A percentile compares a stretch with the other conserved stretches of the same genome.
These are phyloP conservation scores for Cerastis leucographa DNA, from an alignment of 2,888 invertebrate species.

Conservation along the genomic window DNA sequence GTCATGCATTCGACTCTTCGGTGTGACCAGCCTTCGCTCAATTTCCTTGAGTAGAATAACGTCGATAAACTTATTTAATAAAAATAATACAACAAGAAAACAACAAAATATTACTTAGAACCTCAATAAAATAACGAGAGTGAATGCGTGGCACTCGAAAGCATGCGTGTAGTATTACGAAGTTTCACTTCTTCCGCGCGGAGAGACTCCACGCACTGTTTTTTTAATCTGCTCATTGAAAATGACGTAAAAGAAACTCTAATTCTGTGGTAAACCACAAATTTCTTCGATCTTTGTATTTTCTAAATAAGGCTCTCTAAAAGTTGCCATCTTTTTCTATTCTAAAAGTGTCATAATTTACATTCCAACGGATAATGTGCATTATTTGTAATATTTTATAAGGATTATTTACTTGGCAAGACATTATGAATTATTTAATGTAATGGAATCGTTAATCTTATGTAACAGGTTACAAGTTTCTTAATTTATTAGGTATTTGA, in stretches of 20 bases:
- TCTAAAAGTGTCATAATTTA: slow-evolving; percentile 34
- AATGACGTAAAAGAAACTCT: background rate
- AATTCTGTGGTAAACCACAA: background rate
- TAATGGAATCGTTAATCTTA: slow-evolving; percentile 28
- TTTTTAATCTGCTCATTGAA: background rate
- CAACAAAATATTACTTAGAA: too few relatives aligned
- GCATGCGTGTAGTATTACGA: too few relatives aligned
- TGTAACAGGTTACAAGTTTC: slow-evolving; percentile 11
- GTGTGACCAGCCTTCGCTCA: too few relatives aligned
- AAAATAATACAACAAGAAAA: too few relatives aligned
- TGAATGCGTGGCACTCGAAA: too few relatives aligned
- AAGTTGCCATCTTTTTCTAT: slow-evolving; percentile 28
- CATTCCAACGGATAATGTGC: slow-evolving; percentile 41
- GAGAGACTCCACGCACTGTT: too few relatives aligned
- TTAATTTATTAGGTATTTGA: slow-evolving; percentile 23
- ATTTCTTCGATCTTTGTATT: background rate
- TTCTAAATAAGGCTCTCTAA: slow-evolving; percentile 41
- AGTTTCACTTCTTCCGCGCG: too few relatives aligned
- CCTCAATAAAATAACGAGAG: too few relatives aligned
- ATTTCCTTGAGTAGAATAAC: too few relatives aligned
- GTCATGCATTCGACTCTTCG: too few relatives aligned
- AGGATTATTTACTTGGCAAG: slow-evolving; percentile 27
- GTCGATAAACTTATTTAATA: too few relatives aligned
- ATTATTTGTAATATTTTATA: slow-evolving; percentile 44
- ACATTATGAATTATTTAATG: slow-evolving; percentile 29